Base-by-base conservation (phyloP, 2,888 invertebrate genomes). In the Tridacna crocea region DNA sequence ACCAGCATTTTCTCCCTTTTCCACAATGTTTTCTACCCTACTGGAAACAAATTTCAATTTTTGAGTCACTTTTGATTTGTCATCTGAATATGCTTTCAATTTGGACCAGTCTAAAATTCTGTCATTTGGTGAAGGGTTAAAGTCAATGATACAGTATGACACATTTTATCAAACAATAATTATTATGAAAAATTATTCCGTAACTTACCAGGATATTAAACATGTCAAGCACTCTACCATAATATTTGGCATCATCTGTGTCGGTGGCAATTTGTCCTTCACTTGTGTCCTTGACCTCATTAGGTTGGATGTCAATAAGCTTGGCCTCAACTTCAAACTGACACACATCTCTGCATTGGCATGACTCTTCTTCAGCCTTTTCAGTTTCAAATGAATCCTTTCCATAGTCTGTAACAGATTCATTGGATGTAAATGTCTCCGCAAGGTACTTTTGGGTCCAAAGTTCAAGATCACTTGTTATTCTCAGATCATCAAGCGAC, bases 271-370 rank as follows among this genome's bases (percentile, higher is more conserved):
- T 47, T 72, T 85, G 65, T 74, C 60, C 27, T 63, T 81, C 61
- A 17, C 36, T 17, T 24, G 46, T 77, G 47, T 73, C 80, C 77
- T 79, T 85, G 27, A 81, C 77, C 83, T 79, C 79, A 47, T 51
- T 51, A 63, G 86, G 81, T 75, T 83, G 83, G 66, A 86, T 86
- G 46, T 83, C 82, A 66, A 86, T 70, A 61, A 86, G 81, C 79
- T 86, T 86, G 72, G 82, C 86, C 80, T 86, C 86, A 10, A 83
- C 83, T 55, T 86, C 83, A 81, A 79, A 79, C 55, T 75, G 47
- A 81, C 86, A 86, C 19, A 86, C 72, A 36, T 81, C 70, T 15
- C 79, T 70, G 75, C 81, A 81, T 3, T 11, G n/a, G 22, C 60
- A 70, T 4, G 81, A 75, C 48, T 47, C 26, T 27, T 65, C 51